phyloP scores from a whole-genome alignment of 2,113 vertebrate genomes.

The Camelus dromedarius region DNA sequence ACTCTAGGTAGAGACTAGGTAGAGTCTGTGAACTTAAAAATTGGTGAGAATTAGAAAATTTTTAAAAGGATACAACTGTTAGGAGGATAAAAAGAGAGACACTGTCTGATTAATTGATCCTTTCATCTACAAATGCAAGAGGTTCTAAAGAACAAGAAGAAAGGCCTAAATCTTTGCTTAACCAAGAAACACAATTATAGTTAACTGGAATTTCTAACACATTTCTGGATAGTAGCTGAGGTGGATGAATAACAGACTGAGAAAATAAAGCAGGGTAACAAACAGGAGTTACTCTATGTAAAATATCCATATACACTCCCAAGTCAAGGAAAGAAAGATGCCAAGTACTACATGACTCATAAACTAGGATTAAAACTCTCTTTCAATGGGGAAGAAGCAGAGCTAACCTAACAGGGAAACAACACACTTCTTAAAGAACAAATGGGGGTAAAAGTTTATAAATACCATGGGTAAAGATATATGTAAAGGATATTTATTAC shows the following conservation, averaged over 20 bases:
- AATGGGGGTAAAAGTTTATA: background rate
- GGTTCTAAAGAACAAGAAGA: conserved; percentile 28
- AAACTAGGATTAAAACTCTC: background rate
- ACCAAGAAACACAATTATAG: conserved; percentile 31
- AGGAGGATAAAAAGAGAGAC: background rate
- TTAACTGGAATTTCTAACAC: background rate
- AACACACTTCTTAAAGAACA: background rate
- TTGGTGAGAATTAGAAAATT: conserved; percentile 37
- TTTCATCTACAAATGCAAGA: conserved; percentile 34
- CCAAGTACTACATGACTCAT: background rate
- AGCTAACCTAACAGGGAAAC: background rate
- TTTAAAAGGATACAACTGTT: conserved; percentile 38
- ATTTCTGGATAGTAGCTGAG: background rate
- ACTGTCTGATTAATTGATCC: conserved; percentile 13
- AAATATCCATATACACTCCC: background rate
- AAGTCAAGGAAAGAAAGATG: background rate
- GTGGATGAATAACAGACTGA: background rate
- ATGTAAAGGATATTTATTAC: background rate
- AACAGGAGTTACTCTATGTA: background rate
- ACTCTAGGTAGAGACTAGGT: background rate
- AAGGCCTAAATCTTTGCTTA: background rate
- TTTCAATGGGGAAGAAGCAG: background rate
- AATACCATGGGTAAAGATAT: background rate
- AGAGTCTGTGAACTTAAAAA: conserved; percentile 60
- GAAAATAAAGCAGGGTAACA: conserved; percentile 12